Evolutionary conservation across 2,888 invertebrate species (phyloP).

Genomic region (Mamestra brassicae): DNA sequence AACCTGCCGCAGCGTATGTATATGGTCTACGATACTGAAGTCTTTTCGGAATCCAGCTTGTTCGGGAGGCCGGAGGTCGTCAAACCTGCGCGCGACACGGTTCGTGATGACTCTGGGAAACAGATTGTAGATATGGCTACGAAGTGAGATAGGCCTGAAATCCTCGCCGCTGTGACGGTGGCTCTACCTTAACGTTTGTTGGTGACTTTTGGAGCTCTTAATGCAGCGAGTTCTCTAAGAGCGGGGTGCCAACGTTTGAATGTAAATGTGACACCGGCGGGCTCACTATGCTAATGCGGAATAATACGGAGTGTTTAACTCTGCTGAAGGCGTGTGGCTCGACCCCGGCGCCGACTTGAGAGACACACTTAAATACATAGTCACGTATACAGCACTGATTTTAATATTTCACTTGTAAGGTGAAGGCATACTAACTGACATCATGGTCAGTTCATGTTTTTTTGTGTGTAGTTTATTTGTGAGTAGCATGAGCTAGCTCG

Average conservation of each 20-base stretch:
- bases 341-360: background rate
- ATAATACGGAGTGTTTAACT: background rate
- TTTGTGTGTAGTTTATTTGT: no score
- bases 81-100: no score
- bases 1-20: no score
- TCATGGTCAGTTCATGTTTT: no score
- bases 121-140: no score
- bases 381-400: background rate
- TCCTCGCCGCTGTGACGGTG: background rate
- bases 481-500: background rate
- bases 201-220: background rate
- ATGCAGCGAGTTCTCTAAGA: background rate
- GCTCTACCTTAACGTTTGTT: no score
- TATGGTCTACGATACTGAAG: no score
- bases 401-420: background rate
- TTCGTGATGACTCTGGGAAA: no score
- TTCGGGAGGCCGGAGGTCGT: no score
- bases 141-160: no score
- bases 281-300: constrained; percentile 8
- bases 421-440: background rate
- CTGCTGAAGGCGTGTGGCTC: background rate
- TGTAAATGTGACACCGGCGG: background rate
- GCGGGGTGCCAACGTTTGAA: background rate
- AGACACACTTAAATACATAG: background rate
- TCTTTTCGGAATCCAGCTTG: no score